Evolutionary conservation across 2,888 invertebrate genomes (phyloP), one percentile per base, ranked within the genome.

Genomic region (Xestia xanthographa): DNA sequence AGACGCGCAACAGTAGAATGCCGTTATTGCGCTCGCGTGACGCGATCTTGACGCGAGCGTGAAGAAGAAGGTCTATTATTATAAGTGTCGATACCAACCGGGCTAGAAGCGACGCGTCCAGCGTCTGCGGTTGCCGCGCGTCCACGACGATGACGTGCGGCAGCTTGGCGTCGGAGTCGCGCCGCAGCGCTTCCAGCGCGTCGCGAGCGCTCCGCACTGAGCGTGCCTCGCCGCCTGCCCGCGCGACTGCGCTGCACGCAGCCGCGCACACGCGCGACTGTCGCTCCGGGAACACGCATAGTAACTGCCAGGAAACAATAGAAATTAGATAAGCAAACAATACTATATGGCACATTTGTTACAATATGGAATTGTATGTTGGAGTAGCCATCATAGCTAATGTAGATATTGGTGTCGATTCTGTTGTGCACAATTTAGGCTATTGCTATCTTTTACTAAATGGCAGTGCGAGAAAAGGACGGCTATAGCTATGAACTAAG

Each of bases 201-300:
- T 97, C 97, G 60, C 97, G 92, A 45, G 97, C 96, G 62, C 93
- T 92, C 41, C 97, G 95, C 77, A 97, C 97, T 8, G 96, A 96
- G 77, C 97, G 97, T 77, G 97, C 97, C 79, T 97, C 95, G 87
- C 97, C 94, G 96, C 97, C 97, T 94, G 97, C 87, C 95, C 97
- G 86, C 97, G 90, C 91, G 48, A 92, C 97, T 1, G 98, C 98
- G 85, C 95, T 95, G 89, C 97, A 97, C 53, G 98, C 97, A 6
- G 97, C 97, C 53, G 98, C 97, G 89, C 97, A 97, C 75, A 98
- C 98, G 76, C 97, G 97, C 86, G 97, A 97, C 83, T 97, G 97
- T 1, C 97, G 97, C 92, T 96, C 96, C 91, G 97, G 96, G 92
- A 98, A 98, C 80, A 98, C 98, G 95, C 98, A 96, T 93, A 98